These are phyloP conservation scores for Coluber constrictor DNA, from an alignment of 2,797 vertebrate species.

Conservation along the genomic window DNA sequence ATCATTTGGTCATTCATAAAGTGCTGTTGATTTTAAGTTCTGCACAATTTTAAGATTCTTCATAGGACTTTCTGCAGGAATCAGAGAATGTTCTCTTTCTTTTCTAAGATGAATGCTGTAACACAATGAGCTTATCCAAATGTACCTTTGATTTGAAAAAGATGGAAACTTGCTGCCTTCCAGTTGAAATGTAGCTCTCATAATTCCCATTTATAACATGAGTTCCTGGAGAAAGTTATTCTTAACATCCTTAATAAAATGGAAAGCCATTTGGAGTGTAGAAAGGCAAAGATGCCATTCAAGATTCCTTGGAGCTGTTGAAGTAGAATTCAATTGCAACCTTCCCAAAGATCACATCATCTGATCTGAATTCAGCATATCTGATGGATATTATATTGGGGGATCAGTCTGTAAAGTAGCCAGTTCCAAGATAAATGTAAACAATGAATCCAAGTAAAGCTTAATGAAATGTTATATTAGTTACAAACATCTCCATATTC, in stretches of 20 bases:
- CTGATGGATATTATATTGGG: not conserved
- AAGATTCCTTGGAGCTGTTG: not conserved
- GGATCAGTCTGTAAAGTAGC: not conserved
- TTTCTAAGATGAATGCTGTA: not conserved
- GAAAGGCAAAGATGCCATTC: not conserved
- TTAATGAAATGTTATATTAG: not conserved
- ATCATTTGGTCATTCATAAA: not conserved
- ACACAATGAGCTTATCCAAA: not conserved
- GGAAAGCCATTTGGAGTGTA: not conserved
- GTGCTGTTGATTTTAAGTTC: not conserved
- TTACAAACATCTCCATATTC: not conserved
- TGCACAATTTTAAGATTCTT: not conserved
- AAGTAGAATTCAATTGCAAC: not conserved
- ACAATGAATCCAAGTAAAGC: not conserved
- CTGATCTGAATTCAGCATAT: not conserved
- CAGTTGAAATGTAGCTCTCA: not conserved
- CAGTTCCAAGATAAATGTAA: not conserved
- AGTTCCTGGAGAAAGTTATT: not conserved
- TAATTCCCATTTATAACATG: not conserved
- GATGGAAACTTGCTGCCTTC: not conserved
- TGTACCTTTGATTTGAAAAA: not conserved
- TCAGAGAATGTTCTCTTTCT: not conserved
- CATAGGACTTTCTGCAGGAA: not conserved
- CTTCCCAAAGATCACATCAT: not conserved
- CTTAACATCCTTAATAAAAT: not conserved